Conservation (phyloP, 2,888 invertebrate species). For the Campaea margaritaria region DNA sequence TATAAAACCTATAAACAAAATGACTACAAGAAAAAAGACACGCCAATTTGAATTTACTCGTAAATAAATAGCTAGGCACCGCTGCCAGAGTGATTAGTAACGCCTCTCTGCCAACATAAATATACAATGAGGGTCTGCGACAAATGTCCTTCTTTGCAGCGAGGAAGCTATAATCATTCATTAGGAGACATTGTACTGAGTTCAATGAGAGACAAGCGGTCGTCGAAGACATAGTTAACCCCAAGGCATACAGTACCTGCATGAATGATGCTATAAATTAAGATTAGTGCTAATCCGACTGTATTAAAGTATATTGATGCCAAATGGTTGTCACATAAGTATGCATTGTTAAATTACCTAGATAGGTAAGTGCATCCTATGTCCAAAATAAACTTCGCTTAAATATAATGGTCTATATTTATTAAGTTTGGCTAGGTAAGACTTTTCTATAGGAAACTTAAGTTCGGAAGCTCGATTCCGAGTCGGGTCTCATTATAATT, state of each 20-base stretch:
- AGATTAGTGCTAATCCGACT: not conserved
- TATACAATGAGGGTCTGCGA: slow-evolving; percentile 10
- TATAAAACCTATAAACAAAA: slow-evolving; percentile 4
- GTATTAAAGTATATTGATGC: not conserved
- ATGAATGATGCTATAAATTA: not conserved
- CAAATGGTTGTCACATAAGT: not conserved
- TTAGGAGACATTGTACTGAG: slow-evolving; percentile 1
- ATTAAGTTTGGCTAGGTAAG: too few species aligned
- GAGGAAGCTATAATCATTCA: slow-evolving; percentile 7
- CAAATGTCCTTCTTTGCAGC: slow-evolving; percentile 17
- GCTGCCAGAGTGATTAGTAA: slow-evolving; percentile 30
- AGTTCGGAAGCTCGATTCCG: not conserved
- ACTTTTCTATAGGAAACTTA: not conserved
- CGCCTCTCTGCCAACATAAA: slow-evolving; percentile 25
- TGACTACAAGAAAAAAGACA: slow-evolving; percentile 16
- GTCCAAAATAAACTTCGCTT: not conserved
- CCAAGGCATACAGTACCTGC: not conserved
- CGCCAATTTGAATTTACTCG: slow-evolving; percentile 32
- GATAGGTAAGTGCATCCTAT: too few species aligned
- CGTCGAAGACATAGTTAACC: not conserved
- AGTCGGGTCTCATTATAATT: too few species aligned
- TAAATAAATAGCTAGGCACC: slow-evolving; percentile 15
- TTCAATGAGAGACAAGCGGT: not conserved
- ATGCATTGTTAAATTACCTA: not conserved
- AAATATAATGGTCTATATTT: not conserved